A percentile compares a stretch with the other conserved stretches of the same genome.
phyloP scores from a whole-genome alignment of 2,888 invertebrate species.

The Ptychoptera contaminata region DNA sequence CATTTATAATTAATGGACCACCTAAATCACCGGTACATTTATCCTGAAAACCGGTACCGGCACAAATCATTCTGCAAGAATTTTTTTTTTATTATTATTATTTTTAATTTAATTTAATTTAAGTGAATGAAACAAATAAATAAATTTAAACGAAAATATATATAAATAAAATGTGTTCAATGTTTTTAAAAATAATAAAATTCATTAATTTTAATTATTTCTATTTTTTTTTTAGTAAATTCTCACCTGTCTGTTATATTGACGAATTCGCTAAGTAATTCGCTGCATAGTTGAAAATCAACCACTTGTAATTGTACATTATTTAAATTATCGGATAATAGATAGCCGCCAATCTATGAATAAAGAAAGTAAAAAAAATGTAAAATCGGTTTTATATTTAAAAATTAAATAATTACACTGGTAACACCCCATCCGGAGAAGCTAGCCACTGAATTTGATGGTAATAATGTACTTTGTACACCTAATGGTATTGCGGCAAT shows the following conservation, averaged over 20 bases:
- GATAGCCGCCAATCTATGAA: not conserved
- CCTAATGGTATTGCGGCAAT: constrained; percentile 5
- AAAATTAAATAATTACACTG: not conserved
- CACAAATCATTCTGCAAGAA: constrained; percentile 9
- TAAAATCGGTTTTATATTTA: too few species aligned
- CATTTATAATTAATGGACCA: constrained; percentile 8
- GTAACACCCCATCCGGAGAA: constrained; percentile 10
- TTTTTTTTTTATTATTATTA: too few species aligned
- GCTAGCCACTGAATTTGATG: constrained; percentile 5
- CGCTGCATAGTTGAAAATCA: not conserved
- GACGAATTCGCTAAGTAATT: constrained; percentile 6
- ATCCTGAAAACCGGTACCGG: constrained; percentile 8
- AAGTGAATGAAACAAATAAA: too few species aligned
- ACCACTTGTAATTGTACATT: too few species aligned
- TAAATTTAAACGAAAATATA: not conserved
- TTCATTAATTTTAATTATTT: too few species aligned
- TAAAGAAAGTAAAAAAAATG: too few species aligned
- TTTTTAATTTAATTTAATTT: too few species aligned
- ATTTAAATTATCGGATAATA: constrained; percentile 5
- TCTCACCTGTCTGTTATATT: constrained; percentile 9
- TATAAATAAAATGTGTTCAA: not conserved
- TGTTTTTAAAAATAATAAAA: too few species aligned
- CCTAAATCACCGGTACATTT: constrained; percentile 10
- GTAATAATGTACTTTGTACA: not conserved
- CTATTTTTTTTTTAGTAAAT: too few species aligned